Base-by-base conservation (phyloP, 2,113 vertebrate species). In the Eudyptes chrysolophus region DNA sequence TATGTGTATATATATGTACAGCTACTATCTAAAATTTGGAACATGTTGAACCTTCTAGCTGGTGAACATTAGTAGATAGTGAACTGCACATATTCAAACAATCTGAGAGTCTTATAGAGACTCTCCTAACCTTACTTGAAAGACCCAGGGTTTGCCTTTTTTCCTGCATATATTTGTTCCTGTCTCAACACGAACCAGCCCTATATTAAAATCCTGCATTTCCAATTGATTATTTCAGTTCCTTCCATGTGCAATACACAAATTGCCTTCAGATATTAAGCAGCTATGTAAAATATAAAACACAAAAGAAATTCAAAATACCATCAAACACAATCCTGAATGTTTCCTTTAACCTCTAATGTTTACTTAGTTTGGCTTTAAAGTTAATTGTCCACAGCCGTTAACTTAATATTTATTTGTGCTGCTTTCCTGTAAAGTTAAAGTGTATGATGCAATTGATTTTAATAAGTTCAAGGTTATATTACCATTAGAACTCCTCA, bases 131-230 rank as follows among this genome's bases (percentile, higher is more conserved):
- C 9, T 30, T 94, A 84, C 80, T 78, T 16, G 75, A 72, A 77
- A 80, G 36, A 92, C 38, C 32, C 40, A 70, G 34, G 6, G 91
- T 92, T 86, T 88, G n/a, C 57, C 75, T 70, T 94, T 76, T 92
- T 65, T 81, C 22, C 70, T 40, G 6, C 42, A 11, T 29, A 61
- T 30, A 51, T 89, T 84, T 94, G 46, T 30, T 68, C 62, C 77
- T 58, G 30, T 74, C 65, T 88, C 87, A 94, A 93, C 75, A 95
- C 71, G 40, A 97, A 64, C 36, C 14, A 77, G 29, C 17, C 57
- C 84, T 90, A 92, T 96, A 96, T 52, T 87, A 93, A 97, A 94
- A 93, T 97, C 88, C 80, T 94, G 93, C 96, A 89, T 95, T 97
- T 97, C 84, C 65, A 91, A 57, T 80, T 87, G 86, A 93, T 87